These are phyloP conservation scores for Scyliorhinus canicula DNA, from an alignment of 2,797 vertebrate species.

Conservation along the genomic window DNA sequence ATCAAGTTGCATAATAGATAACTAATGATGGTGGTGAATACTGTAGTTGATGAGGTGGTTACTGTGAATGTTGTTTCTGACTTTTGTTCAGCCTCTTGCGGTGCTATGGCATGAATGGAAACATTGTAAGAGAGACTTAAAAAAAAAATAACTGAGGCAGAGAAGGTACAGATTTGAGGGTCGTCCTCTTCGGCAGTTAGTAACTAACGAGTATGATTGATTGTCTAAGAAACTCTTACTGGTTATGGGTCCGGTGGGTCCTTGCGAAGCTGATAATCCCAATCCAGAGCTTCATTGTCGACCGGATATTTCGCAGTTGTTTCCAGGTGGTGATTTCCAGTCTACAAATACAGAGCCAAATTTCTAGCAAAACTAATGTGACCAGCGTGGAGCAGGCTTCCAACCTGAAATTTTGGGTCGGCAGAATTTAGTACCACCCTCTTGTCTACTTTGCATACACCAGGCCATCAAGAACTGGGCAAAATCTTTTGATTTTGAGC, in stretches of 20 bases:
- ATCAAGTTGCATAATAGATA: neutral
- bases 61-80: neutral
- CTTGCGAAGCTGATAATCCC: too few relatives aligned
- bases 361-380: neutral
- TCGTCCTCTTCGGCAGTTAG: too few relatives aligned
- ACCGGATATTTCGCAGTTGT: too few relatives aligned
- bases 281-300: too few relatives aligned
- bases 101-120: neutral
- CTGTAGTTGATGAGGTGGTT: neutral
- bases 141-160: neutral
- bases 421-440: neutral
- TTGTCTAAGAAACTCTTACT: too few relatives aligned
- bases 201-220: too few relatives aligned
- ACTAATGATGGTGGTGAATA: neutral
- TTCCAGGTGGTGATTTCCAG: too few relatives aligned
- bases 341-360: too few relatives aligned
- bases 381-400: neutral
- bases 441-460: neutral
- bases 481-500: neutral
- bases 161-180: neutral
- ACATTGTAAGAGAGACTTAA: neutral
- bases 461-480: neutral
- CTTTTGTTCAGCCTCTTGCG: neutral
- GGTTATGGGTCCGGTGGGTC: too few relatives aligned
- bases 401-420: neutral